These are phyloP conservation scores for Dicerorhinus sumatrensis DNA, from an alignment of 2,113 vertebrate species.

Conservation along the genomic window DNA sequence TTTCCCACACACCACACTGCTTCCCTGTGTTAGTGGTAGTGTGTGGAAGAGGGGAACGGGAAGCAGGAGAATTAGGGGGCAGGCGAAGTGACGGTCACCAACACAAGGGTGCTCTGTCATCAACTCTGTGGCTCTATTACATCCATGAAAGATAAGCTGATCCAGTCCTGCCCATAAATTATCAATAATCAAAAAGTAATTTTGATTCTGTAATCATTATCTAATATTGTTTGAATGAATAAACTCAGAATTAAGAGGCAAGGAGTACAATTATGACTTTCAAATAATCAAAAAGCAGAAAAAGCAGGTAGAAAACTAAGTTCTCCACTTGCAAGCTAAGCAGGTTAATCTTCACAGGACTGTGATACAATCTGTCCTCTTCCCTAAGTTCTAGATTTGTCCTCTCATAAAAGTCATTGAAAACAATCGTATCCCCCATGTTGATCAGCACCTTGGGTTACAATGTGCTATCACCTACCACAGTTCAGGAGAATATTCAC, in stretches of 20 bases:
- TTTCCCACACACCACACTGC: background rate
- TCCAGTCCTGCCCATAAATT: background rate
- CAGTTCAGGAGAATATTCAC: background rate
- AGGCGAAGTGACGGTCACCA: background rate
- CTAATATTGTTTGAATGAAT: background rate
- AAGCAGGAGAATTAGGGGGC: background rate
- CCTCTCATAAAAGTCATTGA: background rate
- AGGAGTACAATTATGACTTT: background rate
- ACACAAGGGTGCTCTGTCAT: background rate
- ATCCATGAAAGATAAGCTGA: background rate
- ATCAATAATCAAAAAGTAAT: background rate
- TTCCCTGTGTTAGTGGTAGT: background rate
- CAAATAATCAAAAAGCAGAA: background rate
- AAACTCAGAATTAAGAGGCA: background rate
- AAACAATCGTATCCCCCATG: background rate
- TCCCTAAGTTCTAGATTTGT: background rate
- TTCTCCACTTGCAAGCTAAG: background rate
- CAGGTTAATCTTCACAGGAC: background rate
- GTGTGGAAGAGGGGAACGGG: fast-evolving
- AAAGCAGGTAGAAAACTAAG: background rate
- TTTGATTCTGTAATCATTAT: background rate
- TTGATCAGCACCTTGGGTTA: background rate
- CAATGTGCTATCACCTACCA: background rate
- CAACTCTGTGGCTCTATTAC: background rate
- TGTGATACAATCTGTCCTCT: background rate